Percentiles rank a stretch among this genome's conserved stretches.
phyloP scores from a whole-genome alignment of 23 tunicate species.

The Phallusia fumigata region DNA sequence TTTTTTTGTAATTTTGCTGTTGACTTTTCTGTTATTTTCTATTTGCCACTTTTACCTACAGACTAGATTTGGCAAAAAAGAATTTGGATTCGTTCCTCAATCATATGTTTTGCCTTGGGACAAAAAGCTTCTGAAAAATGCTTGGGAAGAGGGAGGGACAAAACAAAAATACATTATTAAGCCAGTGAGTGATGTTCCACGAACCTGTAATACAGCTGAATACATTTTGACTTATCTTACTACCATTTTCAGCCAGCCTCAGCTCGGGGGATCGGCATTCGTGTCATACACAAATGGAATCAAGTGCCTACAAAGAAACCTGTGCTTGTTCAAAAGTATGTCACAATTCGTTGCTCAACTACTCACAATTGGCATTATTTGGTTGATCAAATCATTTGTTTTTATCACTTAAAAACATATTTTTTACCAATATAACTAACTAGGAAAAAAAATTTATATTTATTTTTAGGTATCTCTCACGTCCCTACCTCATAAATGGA shows the following conservation, averaged over 20 bases:
- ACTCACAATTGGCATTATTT: too few species aligned
- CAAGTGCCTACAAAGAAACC: constrained; percentile 85
- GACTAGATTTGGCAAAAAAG: constrained; percentile 85
- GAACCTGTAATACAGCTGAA: not conserved
- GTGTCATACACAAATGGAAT: constrained; percentile 83
- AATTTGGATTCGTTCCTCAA: constrained; percentile 95
- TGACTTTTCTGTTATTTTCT: not conserved
- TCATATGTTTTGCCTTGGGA: constrained; percentile 93
- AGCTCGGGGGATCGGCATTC: constrained; percentile 98
- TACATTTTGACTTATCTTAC: not conserved
- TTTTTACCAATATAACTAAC: too few species aligned
- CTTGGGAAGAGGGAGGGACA: constrained; percentile 73
- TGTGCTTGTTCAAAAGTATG: constrained; percentile 92
- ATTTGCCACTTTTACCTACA: not conserved
- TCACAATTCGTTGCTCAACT: not conserved
- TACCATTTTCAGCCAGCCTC: constrained; percentile 75
- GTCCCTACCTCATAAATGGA: constrained; percentile 91
- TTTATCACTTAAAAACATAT: too few species aligned
- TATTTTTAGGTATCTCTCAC: constrained; percentile 74
- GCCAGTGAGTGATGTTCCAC: constrained; percentile 56
- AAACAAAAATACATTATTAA: constrained; percentile 93
- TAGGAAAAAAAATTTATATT: too few species aligned
- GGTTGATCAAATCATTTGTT: too few species aligned
- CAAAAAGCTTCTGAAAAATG: constrained; percentile 68
- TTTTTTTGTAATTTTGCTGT: not conserved